Conservation (phyloP, 2,888 invertebrate species). For the Plebejus anna region DNA sequence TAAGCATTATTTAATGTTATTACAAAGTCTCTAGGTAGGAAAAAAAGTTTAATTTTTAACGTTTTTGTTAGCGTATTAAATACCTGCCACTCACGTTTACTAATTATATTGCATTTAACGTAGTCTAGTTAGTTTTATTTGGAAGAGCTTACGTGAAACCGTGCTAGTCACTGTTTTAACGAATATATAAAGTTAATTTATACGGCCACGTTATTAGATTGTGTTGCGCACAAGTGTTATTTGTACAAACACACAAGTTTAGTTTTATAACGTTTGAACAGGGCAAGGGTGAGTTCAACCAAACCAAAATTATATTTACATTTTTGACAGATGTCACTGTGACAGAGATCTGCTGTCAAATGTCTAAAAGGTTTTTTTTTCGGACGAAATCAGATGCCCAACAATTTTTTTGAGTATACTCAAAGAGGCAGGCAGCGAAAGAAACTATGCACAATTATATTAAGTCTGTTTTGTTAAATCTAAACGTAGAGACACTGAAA, state of each 20-base stretch:
- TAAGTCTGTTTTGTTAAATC: neutral
- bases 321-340: neutral
- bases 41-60: neutral
- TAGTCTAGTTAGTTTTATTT: constrained; percentile 46
- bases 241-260: constrained; percentile 11
- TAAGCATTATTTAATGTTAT: constrained; percentile 6
- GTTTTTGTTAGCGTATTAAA: constrained; percentile 27
- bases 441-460: neutral
- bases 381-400: neutral
- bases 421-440: neutral
- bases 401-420: neutral
- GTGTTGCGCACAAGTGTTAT: constrained; percentile 18
- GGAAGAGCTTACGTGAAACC: constrained; percentile 48
- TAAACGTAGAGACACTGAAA: neutral
- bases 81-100: constrained; percentile 8
- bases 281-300: neutral
- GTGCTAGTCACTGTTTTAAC: constrained; percentile 50
- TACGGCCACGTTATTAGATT: neutral
- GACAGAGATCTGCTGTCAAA: neutral
- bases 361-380: neutral
- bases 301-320: neutral
- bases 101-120: constrained; percentile 40
- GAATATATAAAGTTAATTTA: neutral
- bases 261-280: neutral
- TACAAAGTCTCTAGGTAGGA: neutral